Evolutionary conservation across 2,888 invertebrate species (phyloP), one percentile per base, ranked within the genome.

Genomic region (Formica aserva): DNA sequence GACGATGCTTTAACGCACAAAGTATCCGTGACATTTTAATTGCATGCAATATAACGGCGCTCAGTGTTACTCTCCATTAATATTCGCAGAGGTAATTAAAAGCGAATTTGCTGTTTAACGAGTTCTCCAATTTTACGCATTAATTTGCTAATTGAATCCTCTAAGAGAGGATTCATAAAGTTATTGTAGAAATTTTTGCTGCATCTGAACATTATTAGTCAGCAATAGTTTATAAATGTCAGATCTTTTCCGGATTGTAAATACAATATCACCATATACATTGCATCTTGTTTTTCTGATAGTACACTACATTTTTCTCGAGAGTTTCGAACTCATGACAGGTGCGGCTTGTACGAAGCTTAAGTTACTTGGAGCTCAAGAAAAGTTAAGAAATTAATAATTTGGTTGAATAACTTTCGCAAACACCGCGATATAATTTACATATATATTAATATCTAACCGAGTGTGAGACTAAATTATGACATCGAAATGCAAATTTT

Each of bases 101-200:
- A 84, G 32, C 84, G 80, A 80, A 80, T 80, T 85, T 78, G 69
- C 57, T 38, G 69, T 57, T 80, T 69, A 80, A 84, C 85, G 63
- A 75, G 84, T 84, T 81, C 69, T 57, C 75, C 69, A 85, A 85
- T 85, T 85, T 85, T 80, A 83, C 71, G 78, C 84, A 85, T 85
- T 84, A 85, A 85, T 74, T 55, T 84, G 67, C 78, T 84, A 84
- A 85, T 85, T 78, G 85, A 85, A 85, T 84, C 65, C 35, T 26
- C 52, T 63, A 65, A 82, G 55, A 55, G 67, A 32, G 45, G 57
- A 80, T 45, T 80, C 72, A 80, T 80, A 80, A 83, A 55, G 55
- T 62, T 77, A 71, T 65, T 29, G 65, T 80, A 67, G 38, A 71
- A 83, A 41, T 84, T 60, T 86, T 72, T 62, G 0, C 45, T 32